phyloP scores from a whole-genome alignment of 2,888 invertebrate genomes.

The Prenolepis imparis region DNA sequence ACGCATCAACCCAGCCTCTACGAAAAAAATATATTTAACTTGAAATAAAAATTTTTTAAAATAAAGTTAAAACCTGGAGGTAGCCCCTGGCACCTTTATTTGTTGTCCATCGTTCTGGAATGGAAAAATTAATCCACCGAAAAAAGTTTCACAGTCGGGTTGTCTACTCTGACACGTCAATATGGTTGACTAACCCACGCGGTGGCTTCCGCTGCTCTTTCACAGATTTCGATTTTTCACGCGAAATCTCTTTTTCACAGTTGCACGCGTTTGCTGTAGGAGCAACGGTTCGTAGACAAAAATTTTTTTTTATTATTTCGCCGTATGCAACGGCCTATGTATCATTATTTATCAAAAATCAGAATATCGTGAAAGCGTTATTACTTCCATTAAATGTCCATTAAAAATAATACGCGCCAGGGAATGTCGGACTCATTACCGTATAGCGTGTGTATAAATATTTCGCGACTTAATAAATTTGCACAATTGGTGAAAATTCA shows the following conservation, averaged over 20 bases:
- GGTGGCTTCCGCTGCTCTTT: slow-evolving; percentile 38
- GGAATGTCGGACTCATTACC: background rate
- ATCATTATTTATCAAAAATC: background rate
- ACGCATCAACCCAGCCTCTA: too few species aligned
- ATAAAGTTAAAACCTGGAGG: slow-evolving; percentile 6
- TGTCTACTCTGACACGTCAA: slow-evolving; percentile 51
- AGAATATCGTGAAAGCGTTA: background rate
- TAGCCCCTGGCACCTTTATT: slow-evolving; percentile 42
- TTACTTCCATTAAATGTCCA: background rate
- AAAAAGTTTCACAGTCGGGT: slow-evolving; percentile 48
- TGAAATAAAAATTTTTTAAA: background rate
- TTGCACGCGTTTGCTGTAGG: background rate
- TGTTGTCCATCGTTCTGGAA: slow-evolving; percentile 35
- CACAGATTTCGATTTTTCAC: slow-evolving; percentile 38
- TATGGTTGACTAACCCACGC: slow-evolving; percentile 36
- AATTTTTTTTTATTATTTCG: background rate
- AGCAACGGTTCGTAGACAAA: background rate
- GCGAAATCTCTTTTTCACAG: slow-evolving; percentile 12
- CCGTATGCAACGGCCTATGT: background rate
- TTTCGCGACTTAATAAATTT: slow-evolving; percentile 20
- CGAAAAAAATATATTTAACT: background rate
- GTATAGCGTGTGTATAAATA: slow-evolving; percentile 7
- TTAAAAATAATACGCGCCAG: slow-evolving; percentile 22
- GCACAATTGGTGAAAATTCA: slow-evolving; percentile 10
- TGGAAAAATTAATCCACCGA: slow-evolving; percentile 51